Evolutionary conservation across 2,113 vertebrate species (phyloP).

Genomic region (Chloebia gouldiae): DNA sequence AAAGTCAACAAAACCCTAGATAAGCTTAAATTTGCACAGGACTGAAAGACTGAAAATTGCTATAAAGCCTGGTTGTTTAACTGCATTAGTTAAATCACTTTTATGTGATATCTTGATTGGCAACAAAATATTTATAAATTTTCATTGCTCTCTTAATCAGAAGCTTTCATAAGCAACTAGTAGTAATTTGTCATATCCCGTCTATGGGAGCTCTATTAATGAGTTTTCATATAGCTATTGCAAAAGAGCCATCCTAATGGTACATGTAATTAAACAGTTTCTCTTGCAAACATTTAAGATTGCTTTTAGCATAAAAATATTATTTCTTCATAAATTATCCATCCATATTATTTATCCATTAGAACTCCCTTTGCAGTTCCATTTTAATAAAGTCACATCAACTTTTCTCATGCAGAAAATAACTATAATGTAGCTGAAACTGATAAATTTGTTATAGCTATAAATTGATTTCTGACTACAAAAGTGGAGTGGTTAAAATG

Average conservation of each 20-base stretch:
- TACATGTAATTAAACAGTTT: conserved; percentile 74
- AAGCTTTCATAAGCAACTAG: conserved; percentile 63
- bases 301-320: conserved; percentile 53
- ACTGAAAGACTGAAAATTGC: neutral
- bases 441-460: neutral
- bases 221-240: conserved; percentile 61
- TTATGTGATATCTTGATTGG: conserved; percentile 66
- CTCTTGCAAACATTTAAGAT: conserved; percentile 65
- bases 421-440: neutral
- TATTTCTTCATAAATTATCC: conserved; percentile 59
- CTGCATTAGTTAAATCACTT: conserved; percentile 41
- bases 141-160: conserved; percentile 65
- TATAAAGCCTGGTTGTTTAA: neutral
- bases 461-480: conserved; percentile 1
- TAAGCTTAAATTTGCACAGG: neutral
- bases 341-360: conserved; percentile 58
- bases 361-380: neutral
- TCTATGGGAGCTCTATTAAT: conserved; percentile 66
- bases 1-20: neutral
- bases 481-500: neutral
- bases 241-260: conserved; percentile 65
- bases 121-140: conserved; percentile 72
- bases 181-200: conserved; percentile 71
- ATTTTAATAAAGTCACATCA: neutral
- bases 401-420: conserved; percentile 8